Conservation (phyloP, 2,113 vertebrate genomes). For the Penelope pileata region DNA sequence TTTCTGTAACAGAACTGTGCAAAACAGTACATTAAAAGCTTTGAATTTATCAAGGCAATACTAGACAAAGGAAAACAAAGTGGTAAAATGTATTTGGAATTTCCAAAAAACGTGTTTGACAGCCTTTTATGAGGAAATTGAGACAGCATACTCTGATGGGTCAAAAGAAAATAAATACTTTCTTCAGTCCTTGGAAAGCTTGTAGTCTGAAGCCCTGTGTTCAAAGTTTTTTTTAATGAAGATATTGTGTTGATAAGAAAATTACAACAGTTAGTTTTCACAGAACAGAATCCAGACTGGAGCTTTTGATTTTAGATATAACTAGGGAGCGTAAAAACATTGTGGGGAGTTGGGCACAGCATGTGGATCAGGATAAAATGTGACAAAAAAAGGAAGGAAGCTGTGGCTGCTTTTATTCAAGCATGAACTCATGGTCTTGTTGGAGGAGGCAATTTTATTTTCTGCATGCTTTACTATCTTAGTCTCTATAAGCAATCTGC, state of each 20-base stretch:
- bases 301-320: not conserved
- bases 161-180: not conserved
- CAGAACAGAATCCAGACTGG: rapidly evolving
- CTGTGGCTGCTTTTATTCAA: not conserved
- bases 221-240: not conserved
- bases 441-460: not conserved
- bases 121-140: rapidly evolving
- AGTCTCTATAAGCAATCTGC: not conserved
- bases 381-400: not conserved
- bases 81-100: not conserved
- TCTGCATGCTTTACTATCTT: not conserved
- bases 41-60: not conserved
- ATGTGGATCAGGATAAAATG: too few relatives aligned
- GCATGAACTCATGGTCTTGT: too few relatives aligned
- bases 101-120: not conserved
- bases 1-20: not conserved
- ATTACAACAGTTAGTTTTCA: not conserved
- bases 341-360: not conserved
- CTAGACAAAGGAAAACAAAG: not conserved
- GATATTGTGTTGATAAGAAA: not conserved
- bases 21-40: not conserved
- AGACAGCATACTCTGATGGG: not conserved
- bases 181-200: not conserved
- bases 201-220: not conserved
- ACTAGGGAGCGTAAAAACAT: not conserved